Evolutionary conservation across 2,797 vertebrate genomes (phyloP), one percentile per base, ranked within the genome.

Genomic region (Liasis olivaceus): DNA sequence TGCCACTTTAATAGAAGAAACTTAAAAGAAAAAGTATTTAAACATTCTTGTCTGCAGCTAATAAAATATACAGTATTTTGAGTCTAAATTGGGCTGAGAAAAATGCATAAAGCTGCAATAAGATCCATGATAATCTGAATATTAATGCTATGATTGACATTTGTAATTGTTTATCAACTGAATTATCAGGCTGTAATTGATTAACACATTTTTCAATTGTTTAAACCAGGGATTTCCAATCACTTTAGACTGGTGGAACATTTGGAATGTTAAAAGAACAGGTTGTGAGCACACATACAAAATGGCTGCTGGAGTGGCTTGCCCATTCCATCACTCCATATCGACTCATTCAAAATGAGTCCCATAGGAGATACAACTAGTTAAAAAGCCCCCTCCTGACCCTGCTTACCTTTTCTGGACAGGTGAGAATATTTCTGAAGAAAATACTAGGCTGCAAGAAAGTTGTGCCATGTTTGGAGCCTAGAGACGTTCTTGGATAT

Each of bases 41-140:
- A 97, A 97, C 97, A 96, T 97, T 97, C 97, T 90, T 97, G 96
- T 97, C 97, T 97, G 95, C 97, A 97, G 96, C 95, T 97, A 97
- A 95, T 97, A 97, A 97, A 97, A 96, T 93, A 91, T 47, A 22
- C 69, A 22, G 31, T 42, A 47, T 95, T 97, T 94, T 94, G 95
- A 89, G 91, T 95, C 93, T 92, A 97, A 97, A 97, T 85, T 96
- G 94, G 94, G 96, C 97, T 97, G 97, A 95, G 96, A 95, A 96
- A 97, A 96, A 96, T 93, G 94, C 59, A 91, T 85, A 96, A 95
- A 94, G 95, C 87, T 94, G 89, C 90, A 95, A 66, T 94, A 95
- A 54, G 92, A 93, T 96, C 95, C 94, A 94, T 96, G 94, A 87
- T 87, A 89, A 95, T 92, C 94, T 95, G 95, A 92, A 95, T 94